phyloP scores from a whole-genome alignment of 53 echinoderm and acorn worm genomes.

The Apostichopus leukothele region DNA sequence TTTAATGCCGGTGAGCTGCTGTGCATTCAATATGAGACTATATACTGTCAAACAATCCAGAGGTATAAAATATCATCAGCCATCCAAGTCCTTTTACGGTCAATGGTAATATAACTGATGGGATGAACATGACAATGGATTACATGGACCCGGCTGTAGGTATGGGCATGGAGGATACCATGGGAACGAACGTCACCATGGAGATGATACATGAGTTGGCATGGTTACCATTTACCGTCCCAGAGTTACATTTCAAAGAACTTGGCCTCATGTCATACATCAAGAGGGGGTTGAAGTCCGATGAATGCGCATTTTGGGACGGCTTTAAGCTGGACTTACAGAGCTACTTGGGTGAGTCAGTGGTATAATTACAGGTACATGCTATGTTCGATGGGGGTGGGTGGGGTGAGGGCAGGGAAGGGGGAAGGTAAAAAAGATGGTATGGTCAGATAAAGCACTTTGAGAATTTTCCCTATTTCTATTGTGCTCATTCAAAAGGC shows the following conservation, averaged over 20 bases:
- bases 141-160: not conserved
- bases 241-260: constrained; percentile 58
- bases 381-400: too few relatives aligned
- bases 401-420: too few relatives aligned
- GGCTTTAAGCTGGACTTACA: constrained; percentile 40
- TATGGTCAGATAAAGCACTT: too few relatives aligned
- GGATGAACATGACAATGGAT: not conserved
- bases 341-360: constrained; percentile 6
- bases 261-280: constrained; percentile 45
- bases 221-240: constrained; percentile 58
- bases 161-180: not conserved
- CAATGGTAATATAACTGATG: not conserved
- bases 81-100: not conserved
- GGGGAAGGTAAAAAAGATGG: too few relatives aligned
- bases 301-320: constrained; percentile 56
- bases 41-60: too few relatives aligned
- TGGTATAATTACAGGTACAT: too few relatives aligned
- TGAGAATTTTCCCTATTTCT: too few relatives aligned
- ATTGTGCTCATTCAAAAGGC: not conserved
- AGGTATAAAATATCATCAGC: too few relatives aligned
- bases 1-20: too few relatives aligned
- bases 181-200: not conserved
- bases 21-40: too few relatives aligned
- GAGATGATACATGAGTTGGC: constrained; percentile 2
- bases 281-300: constrained; percentile 50